Conservation (phyloP, 2,888 invertebrate genomes). For the Axea sp. region DNA sequence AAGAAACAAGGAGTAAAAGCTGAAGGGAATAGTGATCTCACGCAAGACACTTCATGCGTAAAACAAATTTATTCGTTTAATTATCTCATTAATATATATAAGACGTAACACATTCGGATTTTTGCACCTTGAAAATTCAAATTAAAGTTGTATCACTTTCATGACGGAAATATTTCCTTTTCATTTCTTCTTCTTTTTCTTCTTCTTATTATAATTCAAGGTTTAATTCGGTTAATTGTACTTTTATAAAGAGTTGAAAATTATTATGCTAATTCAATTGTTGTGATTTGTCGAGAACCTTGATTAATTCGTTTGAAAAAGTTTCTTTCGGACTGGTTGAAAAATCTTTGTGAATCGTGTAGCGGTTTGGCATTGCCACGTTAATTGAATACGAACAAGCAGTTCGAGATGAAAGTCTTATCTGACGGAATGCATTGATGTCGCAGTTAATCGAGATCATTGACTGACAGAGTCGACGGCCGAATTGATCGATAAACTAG, state of each 20-base stretch:
- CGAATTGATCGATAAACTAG: constrained; percentile 47
- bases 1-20: constrained; percentile 50
- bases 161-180: constrained; percentile 15
- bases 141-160: constrained; percentile 29
- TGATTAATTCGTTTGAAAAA: background rate
- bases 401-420: constrained; percentile 3
- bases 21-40: constrained; percentile 34
- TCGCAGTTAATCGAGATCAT: constrained; percentile 24
- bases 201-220: background rate
- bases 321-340: background rate
- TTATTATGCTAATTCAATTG: constrained; percentile 21
- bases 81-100: constrained; percentile 41
- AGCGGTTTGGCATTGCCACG: no score
- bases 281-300: background rate
- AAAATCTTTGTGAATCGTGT: no score
- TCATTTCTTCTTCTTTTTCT: background rate
- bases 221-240: constrained; percentile 13
- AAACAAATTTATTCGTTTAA: constrained; percentile 35
- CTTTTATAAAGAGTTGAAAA: background rate
- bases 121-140: constrained; percentile 5
- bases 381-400: constrained; percentile 16
- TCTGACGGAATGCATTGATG: constrained; percentile 13
- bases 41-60: constrained; percentile 24
- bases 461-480: constrained; percentile 25
- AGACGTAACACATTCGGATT: constrained; percentile 11